These are phyloP conservation scores for Augiades crinisus DNA, from an alignment of 2,888 invertebrate genomes.

Conservation along the genomic window DNA sequence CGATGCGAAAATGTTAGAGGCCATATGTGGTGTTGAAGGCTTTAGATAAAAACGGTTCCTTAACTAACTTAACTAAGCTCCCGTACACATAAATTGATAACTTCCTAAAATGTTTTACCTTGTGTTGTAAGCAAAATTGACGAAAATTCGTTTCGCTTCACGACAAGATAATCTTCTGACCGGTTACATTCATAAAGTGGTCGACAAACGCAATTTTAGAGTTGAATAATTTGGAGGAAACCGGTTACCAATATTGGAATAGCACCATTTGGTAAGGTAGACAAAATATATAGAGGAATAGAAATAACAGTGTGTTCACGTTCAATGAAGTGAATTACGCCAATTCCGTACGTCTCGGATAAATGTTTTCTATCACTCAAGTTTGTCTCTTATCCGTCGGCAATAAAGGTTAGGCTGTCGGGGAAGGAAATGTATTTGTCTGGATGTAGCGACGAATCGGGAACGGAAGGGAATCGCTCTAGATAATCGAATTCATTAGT, in stretches of 20 bases:
- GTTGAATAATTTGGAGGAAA: neutral
- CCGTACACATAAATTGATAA: too few species aligned
- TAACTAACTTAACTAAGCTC: too few species aligned
- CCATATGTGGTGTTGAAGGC: too few species aligned
- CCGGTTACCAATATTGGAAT: neutral
- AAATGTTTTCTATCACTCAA: slow-evolving; percentile 21
- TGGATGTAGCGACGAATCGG: slow-evolving; percentile 41
- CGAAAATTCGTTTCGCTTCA: too few species aligned
- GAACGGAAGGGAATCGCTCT: slow-evolving; percentile 53
- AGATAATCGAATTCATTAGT: slow-evolving; percentile 72
- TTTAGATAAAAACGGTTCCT: too few species aligned
- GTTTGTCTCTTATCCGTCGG: slow-evolving; percentile 14
- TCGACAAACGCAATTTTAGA: neutral
- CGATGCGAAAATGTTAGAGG: too few species aligned
- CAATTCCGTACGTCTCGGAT: slow-evolving; percentile 4
- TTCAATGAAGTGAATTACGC: slow-evolving; percentile 18
- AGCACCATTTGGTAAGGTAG: neutral
- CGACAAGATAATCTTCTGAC: neutral
- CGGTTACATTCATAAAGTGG: neutral
- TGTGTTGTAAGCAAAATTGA: too few species aligned
- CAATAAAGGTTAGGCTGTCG: slow-evolving; percentile 21
- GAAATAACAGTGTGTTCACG: slow-evolving; percentile 1
- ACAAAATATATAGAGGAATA: neutral
- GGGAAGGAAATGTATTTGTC: slow-evolving; percentile 28
- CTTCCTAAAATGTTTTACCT: too few species aligned